Evolutionary conservation across 2,888 invertebrate genomes (phyloP).

Genomic region (Hypselothyrea guttata): DNA sequence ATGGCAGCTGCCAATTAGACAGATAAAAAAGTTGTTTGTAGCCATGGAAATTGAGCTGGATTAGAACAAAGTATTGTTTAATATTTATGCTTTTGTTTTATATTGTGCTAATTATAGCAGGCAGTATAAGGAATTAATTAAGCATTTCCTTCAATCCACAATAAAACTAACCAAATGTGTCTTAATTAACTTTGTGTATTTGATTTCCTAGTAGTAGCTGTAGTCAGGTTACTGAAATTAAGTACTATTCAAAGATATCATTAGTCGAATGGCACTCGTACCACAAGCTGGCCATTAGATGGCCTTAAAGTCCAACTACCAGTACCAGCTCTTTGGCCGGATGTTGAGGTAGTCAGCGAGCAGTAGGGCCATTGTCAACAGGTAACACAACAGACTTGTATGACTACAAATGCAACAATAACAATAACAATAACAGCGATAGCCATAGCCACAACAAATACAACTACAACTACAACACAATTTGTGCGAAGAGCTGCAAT

Average conservation of each 20-base stretch:
- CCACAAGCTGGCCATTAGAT: conserved; percentile 19
- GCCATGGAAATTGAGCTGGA: conserved; percentile 34
- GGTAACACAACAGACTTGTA: conserved; percentile 69
- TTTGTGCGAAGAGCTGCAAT: conserved; percentile 40
- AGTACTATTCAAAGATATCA: conserved; percentile 54
- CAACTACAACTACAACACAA: conserved; percentile 17
- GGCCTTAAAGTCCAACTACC: conserved; percentile 39
- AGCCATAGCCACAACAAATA: conserved; percentile 41
- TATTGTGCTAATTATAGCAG: background rate
- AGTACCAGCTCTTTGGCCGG: conserved; percentile 56
- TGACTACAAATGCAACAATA: conserved; percentile 43
- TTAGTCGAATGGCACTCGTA: conserved; percentile 52
- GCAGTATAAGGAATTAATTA: conserved; percentile 31
- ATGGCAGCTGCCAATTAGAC: conserved; percentile 63
- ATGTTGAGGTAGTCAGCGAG: conserved; percentile 50
- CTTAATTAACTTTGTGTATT: conserved; percentile 6
- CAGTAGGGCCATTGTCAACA: conserved; percentile 55
- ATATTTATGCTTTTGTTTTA: too few relatives aligned
- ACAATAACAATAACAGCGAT: conserved; percentile 33
- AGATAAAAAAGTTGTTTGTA: conserved; percentile 22
- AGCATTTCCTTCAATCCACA: background rate
- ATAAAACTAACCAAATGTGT: background rate
- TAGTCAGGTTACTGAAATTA: conserved; percentile 50
- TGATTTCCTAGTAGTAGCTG: conserved; percentile 32
- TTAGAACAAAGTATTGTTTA: conserved; percentile 44